Evolutionary conservation across 2,888 invertebrate genomes (phyloP).

Genomic region (Epistrophe eligans): DNA sequence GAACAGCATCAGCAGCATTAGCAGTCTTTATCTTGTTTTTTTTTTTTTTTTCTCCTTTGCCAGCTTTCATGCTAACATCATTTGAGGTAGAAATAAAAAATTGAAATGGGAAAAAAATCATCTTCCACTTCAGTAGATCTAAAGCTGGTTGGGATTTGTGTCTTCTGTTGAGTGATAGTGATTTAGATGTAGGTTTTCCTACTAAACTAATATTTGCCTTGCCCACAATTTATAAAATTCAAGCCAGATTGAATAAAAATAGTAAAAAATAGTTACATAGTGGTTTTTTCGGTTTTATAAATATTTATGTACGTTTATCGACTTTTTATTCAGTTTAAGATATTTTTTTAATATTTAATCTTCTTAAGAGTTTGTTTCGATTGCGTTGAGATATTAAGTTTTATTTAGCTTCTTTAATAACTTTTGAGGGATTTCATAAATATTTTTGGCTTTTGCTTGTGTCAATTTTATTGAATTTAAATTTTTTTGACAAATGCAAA

Average conservation of each 20-base stretch:
- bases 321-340: too few relatives aligned
- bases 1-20: constrained; percentile 54
- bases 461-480: too few relatives aligned
- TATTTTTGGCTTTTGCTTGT: too few relatives aligned
- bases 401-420: too few relatives aligned
- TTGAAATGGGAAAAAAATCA: constrained; percentile 62
- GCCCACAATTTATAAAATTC: neutral
- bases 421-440: too few relatives aligned
- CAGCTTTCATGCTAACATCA: constrained; percentile 72
- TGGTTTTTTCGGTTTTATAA: too few relatives aligned
- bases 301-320: too few relatives aligned
- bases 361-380: too few relatives aligned
- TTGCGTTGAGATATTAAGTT: too few relatives aligned
- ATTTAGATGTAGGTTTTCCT: constrained; percentile 37
- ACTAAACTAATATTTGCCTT: neutral
- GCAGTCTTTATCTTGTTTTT: neutral
- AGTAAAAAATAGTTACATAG: too few relatives aligned
- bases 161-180: constrained; percentile 49
- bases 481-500: too few relatives aligned
- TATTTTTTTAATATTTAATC: too few relatives aligned
- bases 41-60: neutral
- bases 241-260: neutral
- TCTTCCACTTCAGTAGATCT: constrained; percentile 62
- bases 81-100: constrained; percentile 66
- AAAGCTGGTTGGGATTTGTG: constrained; percentile 67